phyloP scores from a whole-genome alignment of 1,140 invertebrate species.

The Drosophila arawakana region DNA sequence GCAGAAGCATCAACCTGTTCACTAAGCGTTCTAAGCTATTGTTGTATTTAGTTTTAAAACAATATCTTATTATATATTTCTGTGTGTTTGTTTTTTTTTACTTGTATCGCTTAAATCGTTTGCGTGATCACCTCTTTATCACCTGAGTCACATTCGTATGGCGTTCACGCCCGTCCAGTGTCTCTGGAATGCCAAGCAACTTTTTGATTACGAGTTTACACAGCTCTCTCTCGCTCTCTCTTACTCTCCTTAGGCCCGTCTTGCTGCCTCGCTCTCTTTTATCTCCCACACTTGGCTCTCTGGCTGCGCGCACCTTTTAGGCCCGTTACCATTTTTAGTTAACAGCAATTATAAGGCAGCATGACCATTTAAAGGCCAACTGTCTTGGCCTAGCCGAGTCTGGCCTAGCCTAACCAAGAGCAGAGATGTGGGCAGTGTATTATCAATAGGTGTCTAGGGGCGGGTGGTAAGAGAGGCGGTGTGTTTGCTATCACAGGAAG shows the following conservation, averaged over 20 bases:
- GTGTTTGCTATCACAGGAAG: conserved; percentile 59
- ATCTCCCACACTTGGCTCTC: conserved; percentile 26
- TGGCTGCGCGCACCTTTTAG: conserved; percentile 38
- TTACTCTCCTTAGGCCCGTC: conserved; percentile 8
- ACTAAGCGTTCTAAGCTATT: conserved; percentile 25
- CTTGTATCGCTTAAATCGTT: conserved; percentile 17
- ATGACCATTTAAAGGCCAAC: conserved; percentile 60
- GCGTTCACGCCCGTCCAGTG: conserved; percentile 39
- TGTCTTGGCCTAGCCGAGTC: not conserved
- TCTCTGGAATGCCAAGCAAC: conserved; percentile 64
- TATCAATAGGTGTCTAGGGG: not conserved
- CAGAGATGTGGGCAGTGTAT: not conserved
- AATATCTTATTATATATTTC: conserved; percentile 5
- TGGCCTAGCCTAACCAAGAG: conserved; percentile 5
- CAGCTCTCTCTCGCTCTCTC: conserved; percentile 5
- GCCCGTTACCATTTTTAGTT: conserved; percentile 72
- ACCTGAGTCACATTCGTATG: conserved; percentile 77
- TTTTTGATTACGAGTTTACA: conserved; percentile 28
- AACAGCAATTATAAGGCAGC: conserved; percentile 71
- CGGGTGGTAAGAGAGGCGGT: not conserved
- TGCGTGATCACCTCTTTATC: conserved; percentile 69
- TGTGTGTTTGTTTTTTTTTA: not conserved
- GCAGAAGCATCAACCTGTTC: conserved; percentile 43
- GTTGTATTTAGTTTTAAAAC: not conserved
- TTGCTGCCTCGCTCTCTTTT: conserved; percentile 19